Base-by-base conservation (phyloP, 2,888 invertebrate genomes). In the Therioaphis trifolii region DNA sequence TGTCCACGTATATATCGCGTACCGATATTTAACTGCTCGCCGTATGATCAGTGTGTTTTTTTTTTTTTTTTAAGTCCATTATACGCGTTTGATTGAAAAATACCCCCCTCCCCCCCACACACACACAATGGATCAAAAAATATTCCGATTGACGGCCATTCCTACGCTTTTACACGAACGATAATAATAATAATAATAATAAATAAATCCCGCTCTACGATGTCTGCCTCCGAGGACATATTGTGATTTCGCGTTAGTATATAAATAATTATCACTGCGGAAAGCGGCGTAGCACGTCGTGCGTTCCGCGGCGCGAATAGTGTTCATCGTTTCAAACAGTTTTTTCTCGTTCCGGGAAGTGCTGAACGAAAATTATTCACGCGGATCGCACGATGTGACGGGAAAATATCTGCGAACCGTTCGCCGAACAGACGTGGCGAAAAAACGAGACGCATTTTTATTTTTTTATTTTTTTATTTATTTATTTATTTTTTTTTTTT, bases 11-110 rank as follows among this genome's bases (percentile, higher is more conserved):
- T 35, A 35, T 21, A 21, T 21, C 21, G 66, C 66, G 66, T 12
- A 40, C 66, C n/a, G n/a, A n/a, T n/a, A n/a, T n/a, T 66, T 35
- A 40, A 40, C 40, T 9, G 29, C 49, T n/a, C 49, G 29, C 49
- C 2, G 11, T n/a, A n/a, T n/a, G n/a, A n/a, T n/a, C 49, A 2
- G 71, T 27, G 29, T 14, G 2, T 29, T 72, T 52, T 18, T 52
- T 72, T 29, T 29, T 18, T 12, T 52, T 52, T 52, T 52, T 52
- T 52, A 72, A 7, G 29, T 52, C 52, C 52, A 72, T 72, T 72
- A 72, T 52, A 35, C 52, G 11, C 18, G 11, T 11, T 52, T 72
- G 72, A 72, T 52, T 72, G 29, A 29, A 49, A 49, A 71, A 24
- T n/a, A n/a, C n/a, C n/a, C n/a, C n/a, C n/a, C n/a, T n/a, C n/a